Percentiles rank a stretch among this genome's conserved stretches.
Conservation (phyloP, 2,113 vertebrate species). For the Calcarius ornatus region DNA sequence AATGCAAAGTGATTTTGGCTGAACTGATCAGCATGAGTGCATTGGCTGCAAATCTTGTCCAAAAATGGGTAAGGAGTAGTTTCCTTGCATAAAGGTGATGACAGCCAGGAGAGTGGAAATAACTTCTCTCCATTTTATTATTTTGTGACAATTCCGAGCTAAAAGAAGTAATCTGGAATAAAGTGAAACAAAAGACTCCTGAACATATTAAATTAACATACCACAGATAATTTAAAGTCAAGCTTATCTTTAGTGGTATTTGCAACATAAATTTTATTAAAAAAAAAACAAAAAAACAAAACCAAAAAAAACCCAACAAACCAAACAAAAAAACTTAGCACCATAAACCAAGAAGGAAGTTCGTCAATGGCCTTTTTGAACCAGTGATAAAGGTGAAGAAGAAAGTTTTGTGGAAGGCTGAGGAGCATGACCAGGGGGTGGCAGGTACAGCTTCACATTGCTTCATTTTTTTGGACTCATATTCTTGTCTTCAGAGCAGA, state of each 20-base stretch:
- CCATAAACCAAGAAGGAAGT: neutral
- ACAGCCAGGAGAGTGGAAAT: neutral
- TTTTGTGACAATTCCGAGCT: neutral
- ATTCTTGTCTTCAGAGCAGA: neutral
- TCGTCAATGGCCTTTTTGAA: neutral
- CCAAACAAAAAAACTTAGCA: neutral
- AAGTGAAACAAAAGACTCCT: neutral
- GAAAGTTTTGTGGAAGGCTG: neutral
- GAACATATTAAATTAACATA: neutral
- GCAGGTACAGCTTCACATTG: neutral
- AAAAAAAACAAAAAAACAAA: neutral
- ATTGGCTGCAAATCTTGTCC: neutral
- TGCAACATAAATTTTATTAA: neutral
- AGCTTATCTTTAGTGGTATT: neutral
- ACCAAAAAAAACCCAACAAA: too few relatives aligned
- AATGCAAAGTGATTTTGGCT: constrained; percentile 18
- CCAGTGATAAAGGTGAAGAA: neutral
- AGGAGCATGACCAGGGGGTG: neutral
- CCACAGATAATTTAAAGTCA: neutral
- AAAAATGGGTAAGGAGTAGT: neutral
- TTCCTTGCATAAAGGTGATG: neutral
- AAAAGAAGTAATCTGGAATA: neutral
- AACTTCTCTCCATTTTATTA: neutral
- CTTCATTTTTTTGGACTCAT: neutral
- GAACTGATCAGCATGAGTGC: neutral